phyloP scores from a whole-genome alignment of 2,888 invertebrate genomes.

The Drosophila acutilabella region DNA sequence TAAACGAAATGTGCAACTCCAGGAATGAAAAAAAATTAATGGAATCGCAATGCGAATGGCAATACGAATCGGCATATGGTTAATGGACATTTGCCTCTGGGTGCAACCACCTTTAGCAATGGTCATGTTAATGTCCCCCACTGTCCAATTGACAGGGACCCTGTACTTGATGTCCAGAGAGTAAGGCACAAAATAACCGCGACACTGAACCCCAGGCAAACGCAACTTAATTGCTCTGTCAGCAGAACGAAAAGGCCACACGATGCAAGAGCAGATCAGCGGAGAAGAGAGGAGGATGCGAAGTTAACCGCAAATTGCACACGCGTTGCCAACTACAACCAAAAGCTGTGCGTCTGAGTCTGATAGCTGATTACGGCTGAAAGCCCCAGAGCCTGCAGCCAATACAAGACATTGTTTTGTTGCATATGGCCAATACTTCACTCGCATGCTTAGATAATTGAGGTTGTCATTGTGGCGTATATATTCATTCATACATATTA shows the following conservation, averaged over 20 bases:
- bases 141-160: conserved; percentile 18
- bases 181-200: conserved; percentile 24
- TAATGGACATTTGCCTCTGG: conserved; percentile 20
- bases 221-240: conserved; percentile 53
- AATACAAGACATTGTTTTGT: conserved; percentile 6
- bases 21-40: conserved; percentile 32
- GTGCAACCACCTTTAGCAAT: conserved; percentile 2
- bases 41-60: conserved; percentile 24
- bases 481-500: conserved; percentile 4
- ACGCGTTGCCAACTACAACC: conserved; percentile 30
- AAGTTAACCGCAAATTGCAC: conserved; percentile 32
- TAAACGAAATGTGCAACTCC: conserved; percentile 1
- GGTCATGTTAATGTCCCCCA: conserved; percentile 13
- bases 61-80: conserved; percentile 26
- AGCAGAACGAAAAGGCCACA: conserved; percentile 6
- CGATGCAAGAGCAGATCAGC: too few relatives aligned
- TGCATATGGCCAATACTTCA: conserved; percentile 6
- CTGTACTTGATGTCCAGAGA: conserved; percentile 9
- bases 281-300: background rate
- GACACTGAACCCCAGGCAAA: conserved; percentile 1
- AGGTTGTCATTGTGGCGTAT: background rate
- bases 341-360: conserved; percentile 6
- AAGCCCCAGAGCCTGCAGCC: background rate
- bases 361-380: conserved; percentile 27
- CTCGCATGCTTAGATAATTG: conserved; percentile 5